A percentile compares a stretch with the other conserved stretches of the same genome.
These are phyloP conservation scores for Clarias macrocephalus DNA, from an alignment of 2,113 vertebrate genomes.

Conservation along the genomic window DNA sequence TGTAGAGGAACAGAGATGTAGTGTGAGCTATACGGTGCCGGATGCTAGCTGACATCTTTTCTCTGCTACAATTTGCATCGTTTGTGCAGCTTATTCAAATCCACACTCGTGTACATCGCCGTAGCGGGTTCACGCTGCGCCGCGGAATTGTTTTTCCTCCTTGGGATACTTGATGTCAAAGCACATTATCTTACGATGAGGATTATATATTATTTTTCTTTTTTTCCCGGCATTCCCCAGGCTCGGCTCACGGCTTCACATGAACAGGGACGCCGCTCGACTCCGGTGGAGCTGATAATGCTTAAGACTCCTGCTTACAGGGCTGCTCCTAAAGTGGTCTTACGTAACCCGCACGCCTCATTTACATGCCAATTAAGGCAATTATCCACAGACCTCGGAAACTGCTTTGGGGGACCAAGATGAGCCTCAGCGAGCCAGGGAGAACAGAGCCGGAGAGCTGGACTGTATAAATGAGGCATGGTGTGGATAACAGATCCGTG, in stretches of 20 bases:
- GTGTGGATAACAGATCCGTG: not conserved
- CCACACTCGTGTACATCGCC: constrained; percentile 41
- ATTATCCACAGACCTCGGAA: constrained; percentile 37
- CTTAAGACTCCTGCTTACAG: constrained; percentile 41
- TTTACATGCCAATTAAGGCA: constrained; percentile 53
- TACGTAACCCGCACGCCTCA: constrained; percentile 45
- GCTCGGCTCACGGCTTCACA: constrained; percentile 28
- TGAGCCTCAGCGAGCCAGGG: not conserved
- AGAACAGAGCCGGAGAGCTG: not conserved
- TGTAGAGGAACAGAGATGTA: not conserved
- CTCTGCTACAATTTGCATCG: constrained; percentile 25
- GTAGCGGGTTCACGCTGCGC: constrained; percentile 32
- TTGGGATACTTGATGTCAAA: constrained; percentile 51
- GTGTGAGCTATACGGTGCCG: not conserved
- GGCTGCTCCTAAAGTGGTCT: constrained; percentile 26
- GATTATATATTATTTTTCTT: constrained; percentile 26
- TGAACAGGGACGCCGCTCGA: constrained; percentile 43
- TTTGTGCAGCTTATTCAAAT: constrained; percentile 33
- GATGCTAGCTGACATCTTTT: constrained; percentile 6
- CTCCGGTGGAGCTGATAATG: constrained; percentile 34
- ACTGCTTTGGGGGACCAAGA: not conserved
- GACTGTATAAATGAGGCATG: not conserved
- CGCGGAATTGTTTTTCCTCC: constrained; percentile 35
- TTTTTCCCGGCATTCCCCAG: constrained; percentile 35
- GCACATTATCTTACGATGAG: constrained; percentile 43